Conservation (phyloP, 1,140 invertebrate genomes). For the Scaptomyza graminum region DNA sequence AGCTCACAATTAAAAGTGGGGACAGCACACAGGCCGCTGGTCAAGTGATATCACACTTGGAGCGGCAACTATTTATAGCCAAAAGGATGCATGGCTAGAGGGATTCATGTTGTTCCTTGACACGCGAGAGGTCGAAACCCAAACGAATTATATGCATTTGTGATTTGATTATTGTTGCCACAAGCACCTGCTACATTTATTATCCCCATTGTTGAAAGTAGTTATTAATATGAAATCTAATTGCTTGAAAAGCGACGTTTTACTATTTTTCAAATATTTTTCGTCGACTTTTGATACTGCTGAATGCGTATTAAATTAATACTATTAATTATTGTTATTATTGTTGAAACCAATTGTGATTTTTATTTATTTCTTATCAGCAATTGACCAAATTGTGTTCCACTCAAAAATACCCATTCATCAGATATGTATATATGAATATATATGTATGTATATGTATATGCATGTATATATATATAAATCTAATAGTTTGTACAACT, state of each 20-base stretch:
- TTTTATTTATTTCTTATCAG: neutral
- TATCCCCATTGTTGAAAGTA: no score
- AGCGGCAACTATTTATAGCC: slow-evolving; percentile 7
- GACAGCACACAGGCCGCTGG: slow-evolving; percentile 55
- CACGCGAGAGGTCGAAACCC: slow-evolving; percentile 67
- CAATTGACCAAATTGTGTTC: neutral
- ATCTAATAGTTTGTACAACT: no score
- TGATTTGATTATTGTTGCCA: slow-evolving; percentile 22
- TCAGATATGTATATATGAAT: no score
- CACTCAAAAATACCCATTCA: no score
- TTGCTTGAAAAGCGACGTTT: slow-evolving; percentile 7
- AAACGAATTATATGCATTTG: slow-evolving; percentile 48
- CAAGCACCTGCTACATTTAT: slow-evolving; percentile 24
- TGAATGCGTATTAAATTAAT: no score
- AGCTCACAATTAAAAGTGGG: slow-evolving; percentile 45
- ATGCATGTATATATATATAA: no score
- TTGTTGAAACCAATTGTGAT: neutral
- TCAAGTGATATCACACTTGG: slow-evolving; percentile 45
- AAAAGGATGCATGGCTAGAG: no score
- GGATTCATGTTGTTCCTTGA: neutral
- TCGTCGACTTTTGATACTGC: neutral
- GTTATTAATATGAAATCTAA: slow-evolving; percentile 15
- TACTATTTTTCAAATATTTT: neutral
- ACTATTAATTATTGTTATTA: neutral
- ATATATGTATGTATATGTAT: neutral